phyloP scores from a whole-genome alignment of 2,797 vertebrate species.

The Myripristis murdjan region DNA sequence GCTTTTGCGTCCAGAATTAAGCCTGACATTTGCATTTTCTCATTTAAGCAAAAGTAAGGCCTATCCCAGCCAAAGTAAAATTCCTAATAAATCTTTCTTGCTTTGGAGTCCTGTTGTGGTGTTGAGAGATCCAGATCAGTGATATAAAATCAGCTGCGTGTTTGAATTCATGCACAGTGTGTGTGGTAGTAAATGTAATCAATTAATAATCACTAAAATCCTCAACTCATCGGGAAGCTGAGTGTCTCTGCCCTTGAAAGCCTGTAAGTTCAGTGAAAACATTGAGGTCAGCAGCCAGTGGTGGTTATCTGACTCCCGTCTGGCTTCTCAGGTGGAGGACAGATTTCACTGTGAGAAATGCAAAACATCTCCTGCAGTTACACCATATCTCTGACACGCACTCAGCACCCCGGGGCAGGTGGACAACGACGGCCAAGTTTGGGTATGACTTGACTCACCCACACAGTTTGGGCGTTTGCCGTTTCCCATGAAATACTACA shows the following conservation, averaged over 20 bases:
- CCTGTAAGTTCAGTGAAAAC: conserved; percentile 77
- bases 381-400: conserved; percentile 72
- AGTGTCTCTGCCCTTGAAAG: conserved; percentile 62
- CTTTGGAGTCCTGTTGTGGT: conserved; percentile 32
- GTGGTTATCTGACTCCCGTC: conserved; percentile 83
- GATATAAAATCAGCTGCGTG: conserved; percentile 42
- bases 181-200: conserved; percentile 44
- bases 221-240: conserved; percentile 43
- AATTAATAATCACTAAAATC: conserved; percentile 61
- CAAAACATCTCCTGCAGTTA: conserved; percentile 76
- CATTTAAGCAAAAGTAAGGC: conserved; percentile 38
- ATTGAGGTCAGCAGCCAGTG: conserved; percentile 74
- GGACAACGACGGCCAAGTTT: conserved; percentile 41
- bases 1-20: conserved; percentile 69
- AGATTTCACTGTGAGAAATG: conserved; percentile 81
- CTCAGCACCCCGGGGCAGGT: conserved; percentile 57
- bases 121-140: conserved; percentile 33
- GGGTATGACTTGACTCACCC: conserved; percentile 54
- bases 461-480: conserved; percentile 36
- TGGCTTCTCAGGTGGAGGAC: conserved; percentile 78
- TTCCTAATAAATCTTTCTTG: conserved; percentile 41
- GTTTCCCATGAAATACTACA: conserved; percentile 14
- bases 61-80: conserved; percentile 48
- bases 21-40: conserved; percentile 56
- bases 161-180: conserved; percentile 48